phyloP scores from a whole-genome alignment of 1,140 invertebrate genomes.

The Anthonomus grandis region DNA sequence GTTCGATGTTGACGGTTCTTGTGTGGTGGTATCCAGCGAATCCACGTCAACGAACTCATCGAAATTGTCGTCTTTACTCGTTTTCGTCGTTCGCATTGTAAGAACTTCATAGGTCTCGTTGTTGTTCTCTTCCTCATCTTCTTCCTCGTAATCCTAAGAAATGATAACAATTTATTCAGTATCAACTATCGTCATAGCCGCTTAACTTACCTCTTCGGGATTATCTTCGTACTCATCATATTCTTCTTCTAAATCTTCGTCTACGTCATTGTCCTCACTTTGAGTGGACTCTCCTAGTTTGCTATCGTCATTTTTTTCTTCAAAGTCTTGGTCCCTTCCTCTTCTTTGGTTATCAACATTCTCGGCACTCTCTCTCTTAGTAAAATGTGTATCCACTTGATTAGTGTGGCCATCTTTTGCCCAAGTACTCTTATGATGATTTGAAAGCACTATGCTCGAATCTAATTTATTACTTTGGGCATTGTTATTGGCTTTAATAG shows the following conservation, averaged over 20 bases:
- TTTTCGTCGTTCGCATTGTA: constrained; percentile 3
- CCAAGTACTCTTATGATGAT: not conserved
- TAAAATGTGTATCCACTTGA: not conserved
- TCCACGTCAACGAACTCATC: constrained; percentile 54
- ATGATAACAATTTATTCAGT: too few species aligned
- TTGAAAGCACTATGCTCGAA: not conserved
- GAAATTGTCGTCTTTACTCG: not conserved
- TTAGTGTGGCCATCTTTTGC: too few species aligned
- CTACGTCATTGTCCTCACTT: constrained; percentile 16
- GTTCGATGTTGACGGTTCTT: constrained; percentile 9
- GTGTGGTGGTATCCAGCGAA: constrained; percentile 45
- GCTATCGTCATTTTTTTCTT: not conserved
- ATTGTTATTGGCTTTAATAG: constrained; percentile 37
- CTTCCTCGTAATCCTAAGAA: too few species aligned
- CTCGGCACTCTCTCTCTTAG: constrained; percentile 14
- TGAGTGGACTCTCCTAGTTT: not conserved
- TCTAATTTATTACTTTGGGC: not conserved
- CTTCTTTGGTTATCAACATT: constrained; percentile 5
- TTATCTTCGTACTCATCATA: too few species aligned
- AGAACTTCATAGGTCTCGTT: constrained; percentile 4
- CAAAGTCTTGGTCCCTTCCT: constrained; percentile 8
- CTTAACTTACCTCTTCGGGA: too few species aligned
- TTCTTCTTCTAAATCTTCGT: constrained; percentile 18
- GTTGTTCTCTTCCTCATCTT: constrained; percentile 8
- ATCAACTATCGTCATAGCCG: too few species aligned